These are phyloP conservation scores for Atethmia centrago DNA, from an alignment of 2,888 invertebrate species.

Conservation along the genomic window DNA sequence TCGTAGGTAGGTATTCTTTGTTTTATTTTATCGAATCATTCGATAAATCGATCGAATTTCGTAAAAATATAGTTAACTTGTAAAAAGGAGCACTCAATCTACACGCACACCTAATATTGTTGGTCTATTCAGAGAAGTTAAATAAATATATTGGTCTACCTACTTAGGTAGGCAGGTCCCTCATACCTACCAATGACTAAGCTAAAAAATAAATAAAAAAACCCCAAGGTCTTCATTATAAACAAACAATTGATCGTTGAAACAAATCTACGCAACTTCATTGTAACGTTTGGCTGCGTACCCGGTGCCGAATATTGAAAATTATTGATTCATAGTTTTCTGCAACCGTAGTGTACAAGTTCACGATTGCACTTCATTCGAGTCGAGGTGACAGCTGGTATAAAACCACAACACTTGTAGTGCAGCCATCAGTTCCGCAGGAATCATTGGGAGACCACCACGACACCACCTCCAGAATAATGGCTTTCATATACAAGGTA, in stretches of 20 bases:
- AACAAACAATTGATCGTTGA: conserved; percentile 60
- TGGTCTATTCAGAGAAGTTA: not conserved
- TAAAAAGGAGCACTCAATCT: too few species aligned
- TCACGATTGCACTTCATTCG: conserved; percentile 84
- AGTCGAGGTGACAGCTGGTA: conserved; percentile 80
- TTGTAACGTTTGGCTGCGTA: conserved; percentile 81
- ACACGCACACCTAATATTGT: conserved; percentile 4
- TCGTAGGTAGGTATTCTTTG: too few species aligned
- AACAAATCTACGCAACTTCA: conserved; percentile 77
- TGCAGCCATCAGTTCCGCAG: conserved; percentile 79
- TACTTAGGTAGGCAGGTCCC: not conserved
- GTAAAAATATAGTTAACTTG: too few species aligned
- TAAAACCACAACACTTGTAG: conserved; percentile 83
- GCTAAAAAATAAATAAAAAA: not conserved
- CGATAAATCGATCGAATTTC: too few species aligned
- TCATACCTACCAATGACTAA: not conserved
- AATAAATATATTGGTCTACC: not conserved
- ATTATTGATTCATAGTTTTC: conserved; percentile 89
- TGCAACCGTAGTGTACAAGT: conserved; percentile 82
- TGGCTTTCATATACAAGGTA: conserved; percentile 87
- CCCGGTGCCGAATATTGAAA: conserved; percentile 82
- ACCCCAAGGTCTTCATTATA: conserved; percentile 58
- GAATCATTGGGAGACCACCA: conserved; percentile 75
- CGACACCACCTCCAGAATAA: conserved; percentile 68
- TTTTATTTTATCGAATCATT: too few species aligned